A percentile compares a stretch with the other conserved stretches of the same genome.
Conservation (phyloP, 2,797 vertebrate genomes). For the Pseudomugil tenellus region DNA sequence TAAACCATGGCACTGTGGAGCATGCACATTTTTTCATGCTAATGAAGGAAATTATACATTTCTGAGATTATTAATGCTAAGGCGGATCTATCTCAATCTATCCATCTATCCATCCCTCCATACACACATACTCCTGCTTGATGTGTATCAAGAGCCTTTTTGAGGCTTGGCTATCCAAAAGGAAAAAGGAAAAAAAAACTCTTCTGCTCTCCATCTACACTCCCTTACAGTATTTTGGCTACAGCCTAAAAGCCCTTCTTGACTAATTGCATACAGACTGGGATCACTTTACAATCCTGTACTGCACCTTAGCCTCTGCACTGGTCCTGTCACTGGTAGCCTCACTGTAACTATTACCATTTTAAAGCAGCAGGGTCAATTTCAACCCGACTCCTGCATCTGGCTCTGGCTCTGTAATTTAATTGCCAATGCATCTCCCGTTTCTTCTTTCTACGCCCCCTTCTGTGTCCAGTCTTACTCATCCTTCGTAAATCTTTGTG, state of each 20-base stretch:
- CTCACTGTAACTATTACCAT: slow-evolving; percentile 73
- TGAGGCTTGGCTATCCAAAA: no score
- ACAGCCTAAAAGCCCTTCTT: slow-evolving; percentile 59
- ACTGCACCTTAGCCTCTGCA: slow-evolving; percentile 46
- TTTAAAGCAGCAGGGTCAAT: slow-evolving; percentile 73
- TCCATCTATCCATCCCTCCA: no score
- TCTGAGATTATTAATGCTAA: no score
- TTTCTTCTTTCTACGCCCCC: slow-evolving; percentile 59
- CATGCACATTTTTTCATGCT: slow-evolving; percentile 51
- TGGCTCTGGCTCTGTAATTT: slow-evolving; percentile 66
- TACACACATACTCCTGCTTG: no score
- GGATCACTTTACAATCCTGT: slow-evolving; percentile 77
- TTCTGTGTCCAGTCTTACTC: slow-evolving; percentile 22
- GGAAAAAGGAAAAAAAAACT: background rate
- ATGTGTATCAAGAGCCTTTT: background rate
- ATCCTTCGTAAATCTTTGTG: slow-evolving; percentile 51
- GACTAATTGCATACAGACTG: slow-evolving; percentile 72
- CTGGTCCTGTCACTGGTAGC: slow-evolving; percentile 57
- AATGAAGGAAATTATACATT: slow-evolving; percentile 19
- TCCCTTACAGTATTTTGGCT: slow-evolving; percentile 37
- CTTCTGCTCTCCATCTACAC: slow-evolving; percentile 8
- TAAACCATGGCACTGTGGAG: slow-evolving; percentile 32
- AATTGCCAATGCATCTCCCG: slow-evolving; percentile 76
- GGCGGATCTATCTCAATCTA: no score
- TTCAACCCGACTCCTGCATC: slow-evolving; percentile 69